Evolutionary conservation across 1,140 invertebrate genomes (phyloP), one percentile per base, ranked within the genome.

Genomic region (Drosophila tani): DNA sequence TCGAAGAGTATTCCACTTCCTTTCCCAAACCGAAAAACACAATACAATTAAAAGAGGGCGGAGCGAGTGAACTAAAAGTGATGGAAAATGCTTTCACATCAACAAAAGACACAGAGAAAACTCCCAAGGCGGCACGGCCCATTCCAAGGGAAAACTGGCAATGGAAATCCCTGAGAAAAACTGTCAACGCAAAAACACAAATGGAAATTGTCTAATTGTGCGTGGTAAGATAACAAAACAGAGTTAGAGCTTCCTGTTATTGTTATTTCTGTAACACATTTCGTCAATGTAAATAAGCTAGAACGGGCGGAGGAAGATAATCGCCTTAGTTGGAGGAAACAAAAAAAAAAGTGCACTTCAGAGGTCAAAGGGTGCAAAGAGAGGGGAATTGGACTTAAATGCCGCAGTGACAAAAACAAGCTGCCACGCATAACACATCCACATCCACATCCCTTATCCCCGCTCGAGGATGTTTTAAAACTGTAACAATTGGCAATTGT

Each of bases 141-240:
- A 21, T 32, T 21, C 32, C 51, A 6, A 56, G 35, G 53, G 53
- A 56, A 55, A 40, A 53, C n/a, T 17, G 53, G 49, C 17, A 15
- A 21, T 38, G 21, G 12, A 53, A 51, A 40, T 50, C 62, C 68
- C 76, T 85, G 82, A 65, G 82, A 86, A 84, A 80, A 81, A 82
- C 68, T 85, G 79, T 79, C 60, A 79, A 80, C 77, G 45, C 41
- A 32, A 51, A 50, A 46, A 24, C 29, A 64, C 76, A 83, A 84
- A 88, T 85, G 79, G 75, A 91, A 90, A 90, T 90, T 90, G 85
- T 90, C 86, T 90, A 90, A 90, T 90, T 90, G 85, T 90, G 85
- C 85, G 86, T 91, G 86, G 79, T 85, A 90, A 90, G 86, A 90
- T 90, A 90, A 90, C 85, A 87, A 90, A 90, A 63, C 49, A 70